phyloP scores from a whole-genome alignment of 2,888 invertebrate species.

The Acronicta alni region DNA sequence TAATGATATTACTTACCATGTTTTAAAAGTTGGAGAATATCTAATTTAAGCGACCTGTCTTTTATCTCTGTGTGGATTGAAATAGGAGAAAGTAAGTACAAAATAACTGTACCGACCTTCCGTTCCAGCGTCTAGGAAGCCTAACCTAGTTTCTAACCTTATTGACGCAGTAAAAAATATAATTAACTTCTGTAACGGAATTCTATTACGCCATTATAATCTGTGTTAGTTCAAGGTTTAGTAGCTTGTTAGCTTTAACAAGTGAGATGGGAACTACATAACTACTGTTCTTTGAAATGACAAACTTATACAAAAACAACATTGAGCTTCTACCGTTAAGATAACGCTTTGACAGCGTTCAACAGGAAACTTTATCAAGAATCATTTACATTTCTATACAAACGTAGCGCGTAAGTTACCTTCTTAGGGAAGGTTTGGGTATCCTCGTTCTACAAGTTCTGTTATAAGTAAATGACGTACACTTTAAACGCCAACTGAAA shows the following conservation, averaged over 20 bases:
- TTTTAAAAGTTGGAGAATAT: constrained; percentile 7
- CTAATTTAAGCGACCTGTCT: constrained; percentile 14
- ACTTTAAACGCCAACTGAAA: constrained; percentile 36
- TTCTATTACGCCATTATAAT: constrained; percentile 23
- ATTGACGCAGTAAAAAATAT: constrained; percentile 8
- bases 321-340: constrained; percentile 38
- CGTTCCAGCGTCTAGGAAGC: constrained; percentile 10
- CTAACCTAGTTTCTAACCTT: constrained; percentile 27
- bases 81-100: too few species aligned
- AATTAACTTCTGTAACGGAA: constrained; percentile 12
- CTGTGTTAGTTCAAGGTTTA: constrained; percentile 21
- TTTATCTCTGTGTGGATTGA: constrained; percentile 3
- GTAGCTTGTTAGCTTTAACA: constrained; percentile 34
- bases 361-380: constrained; percentile 48
- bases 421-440: constrained; percentile 33
- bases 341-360: constrained; percentile 30
- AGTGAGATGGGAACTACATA: constrained; percentile 34
- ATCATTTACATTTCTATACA: constrained; percentile 56
- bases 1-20: neutral
- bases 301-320: constrained; percentile 44
- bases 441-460: constrained; percentile 34
- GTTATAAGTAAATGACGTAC: constrained; percentile 33
- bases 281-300: constrained; percentile 25
- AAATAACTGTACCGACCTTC: neutral
- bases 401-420: constrained; percentile 42